Percentiles rank a stretch among this genome's conserved stretches.
Evolutionary conservation across 1,140 invertebrate genomes (phyloP).

Genomic region (Apis mellifera): Amel_HAv3.1 CM009941.2:11340001-11340500

Average conservation of each 20-base stretch:
- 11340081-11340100: conserved; percentile 26
- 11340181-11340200: background rate
- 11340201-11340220: conserved; percentile 28
- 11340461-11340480: no score
- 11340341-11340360: conserved; percentile 38
- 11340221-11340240: conserved; percentile 74
- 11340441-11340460: background rate
- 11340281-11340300: conserved; percentile 65
- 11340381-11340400: conserved; percentile 1
- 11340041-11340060: conserved; percentile 4
- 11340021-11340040: background rate
- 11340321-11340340: conserved; percentile 56
- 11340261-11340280: conserved; percentile 51
- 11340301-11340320: conserved; percentile 54
- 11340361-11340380: background rate
- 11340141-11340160: conserved; percentile 39
- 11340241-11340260: conserved; percentile 62
- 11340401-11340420: conserved; percentile 24
- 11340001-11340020: background rate
- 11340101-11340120: conserved; percentile 43
- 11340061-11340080: background rate
- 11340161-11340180: background rate
- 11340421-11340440: background rate
- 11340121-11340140: conserved; percentile 22
- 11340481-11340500: no score